Evolutionary conservation across 2,888 invertebrate genomes (phyloP).

Genomic region (Spilarctia lutea): DNA sequence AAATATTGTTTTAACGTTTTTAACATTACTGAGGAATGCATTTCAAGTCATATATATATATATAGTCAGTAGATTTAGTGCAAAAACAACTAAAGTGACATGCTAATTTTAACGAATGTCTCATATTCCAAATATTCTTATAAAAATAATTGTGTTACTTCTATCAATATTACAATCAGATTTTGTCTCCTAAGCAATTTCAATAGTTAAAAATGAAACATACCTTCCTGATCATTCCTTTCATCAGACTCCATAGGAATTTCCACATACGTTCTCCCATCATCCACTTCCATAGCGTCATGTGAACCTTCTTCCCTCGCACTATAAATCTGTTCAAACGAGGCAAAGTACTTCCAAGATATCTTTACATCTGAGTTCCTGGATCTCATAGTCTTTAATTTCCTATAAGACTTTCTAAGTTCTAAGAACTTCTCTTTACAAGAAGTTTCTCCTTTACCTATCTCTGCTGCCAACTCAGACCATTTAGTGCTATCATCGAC

Average conservation of each 20-base stretch:
- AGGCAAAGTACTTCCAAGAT: slow-evolving; percentile 76
- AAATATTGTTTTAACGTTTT: too few relatives aligned
- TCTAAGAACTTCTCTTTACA: slow-evolving; percentile 76
- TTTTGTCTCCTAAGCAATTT: too few relatives aligned
- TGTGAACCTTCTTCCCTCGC: slow-evolving; percentile 36
- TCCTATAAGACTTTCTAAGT: slow-evolving; percentile 75
- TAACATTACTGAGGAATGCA: too few relatives aligned
- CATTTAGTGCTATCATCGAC: slow-evolving; percentile 62
- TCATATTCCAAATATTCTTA: too few relatives aligned
- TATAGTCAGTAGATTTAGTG: too few relatives aligned
- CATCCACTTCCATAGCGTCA: slow-evolving; percentile 50
- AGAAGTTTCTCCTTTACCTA: slow-evolving; percentile 60
- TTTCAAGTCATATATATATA: too few relatives aligned
- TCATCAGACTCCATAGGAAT: slow-evolving; percentile 35
- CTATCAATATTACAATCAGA: too few relatives aligned
- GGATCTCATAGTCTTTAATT: slow-evolving; percentile 73
- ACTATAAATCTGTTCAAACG: slow-evolving; percentile 71
- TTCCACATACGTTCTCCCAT: slow-evolving; percentile 31
- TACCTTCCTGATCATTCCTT: slow-evolving; percentile 53
- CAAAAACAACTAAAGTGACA: too few relatives aligned
- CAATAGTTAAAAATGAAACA: too few relatives aligned
- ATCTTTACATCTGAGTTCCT: slow-evolving; percentile 74
- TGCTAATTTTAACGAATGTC: too few relatives aligned
- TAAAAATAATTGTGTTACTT: too few relatives aligned
- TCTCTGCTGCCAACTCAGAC: slow-evolving; percentile 57